Evolutionary conservation across 64 coral and sea anemone species (phyloP).

Genomic region (Pocillopora damicornis): DNA sequence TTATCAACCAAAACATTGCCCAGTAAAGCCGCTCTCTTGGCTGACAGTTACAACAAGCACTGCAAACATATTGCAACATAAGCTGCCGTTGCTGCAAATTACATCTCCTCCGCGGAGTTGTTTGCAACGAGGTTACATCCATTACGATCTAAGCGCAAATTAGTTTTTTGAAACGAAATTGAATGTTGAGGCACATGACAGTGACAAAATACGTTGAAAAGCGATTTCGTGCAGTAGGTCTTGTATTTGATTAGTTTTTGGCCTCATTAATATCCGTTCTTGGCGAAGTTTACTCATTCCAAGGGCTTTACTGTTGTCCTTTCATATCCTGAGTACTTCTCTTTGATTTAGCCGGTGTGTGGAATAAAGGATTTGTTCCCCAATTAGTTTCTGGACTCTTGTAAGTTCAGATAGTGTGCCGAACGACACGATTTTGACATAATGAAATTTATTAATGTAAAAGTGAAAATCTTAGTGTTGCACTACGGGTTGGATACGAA

Average conservation of each 20-base stretch:
- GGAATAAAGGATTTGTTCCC: background rate
- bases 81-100: background rate
- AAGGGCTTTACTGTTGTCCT: background rate
- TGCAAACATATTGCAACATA: background rate
- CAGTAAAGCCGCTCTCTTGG: background rate
- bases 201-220: background rate
- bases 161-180: background rate
- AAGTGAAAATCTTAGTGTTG: background rate
- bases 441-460: background rate
- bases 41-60: background rate
- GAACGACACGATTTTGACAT: background rate
- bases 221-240: background rate
- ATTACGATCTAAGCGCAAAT: background rate
- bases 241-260: background rate
- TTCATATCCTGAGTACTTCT: background rate
- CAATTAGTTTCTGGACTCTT: too few relatives aligned
- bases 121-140: background rate
- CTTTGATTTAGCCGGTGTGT: constrained; percentile 21
- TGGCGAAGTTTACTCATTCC: background rate
- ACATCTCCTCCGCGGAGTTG: background rate
- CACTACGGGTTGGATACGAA: background rate
- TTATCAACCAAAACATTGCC: background rate
- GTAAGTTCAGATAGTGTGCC: background rate
- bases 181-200: background rate
- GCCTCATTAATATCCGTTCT: background rate